A percentile compares a stretch with the other conserved stretches of the same genome.
Evolutionary conservation across 2,888 invertebrate genomes (phyloP).

Genomic region (Rugalucina vietnamica): DNA sequence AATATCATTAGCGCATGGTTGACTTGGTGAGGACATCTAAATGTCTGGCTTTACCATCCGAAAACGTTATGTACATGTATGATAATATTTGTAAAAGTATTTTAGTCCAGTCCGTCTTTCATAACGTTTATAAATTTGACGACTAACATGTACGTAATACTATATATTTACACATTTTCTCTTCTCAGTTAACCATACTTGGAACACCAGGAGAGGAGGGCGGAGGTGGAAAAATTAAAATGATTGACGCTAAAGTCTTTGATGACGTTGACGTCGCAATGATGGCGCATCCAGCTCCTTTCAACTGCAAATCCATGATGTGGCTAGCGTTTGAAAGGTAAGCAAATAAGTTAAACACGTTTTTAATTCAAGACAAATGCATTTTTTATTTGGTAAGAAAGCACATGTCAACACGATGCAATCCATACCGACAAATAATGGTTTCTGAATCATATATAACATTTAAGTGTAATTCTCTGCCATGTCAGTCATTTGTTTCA

Average conservation of each 20-base stretch:
- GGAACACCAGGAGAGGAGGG: conserved; percentile 79
- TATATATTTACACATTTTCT: background rate
- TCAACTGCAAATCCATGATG: conserved; percentile 9
- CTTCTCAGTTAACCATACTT: conserved; percentile 71
- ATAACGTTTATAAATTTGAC: too few species aligned
- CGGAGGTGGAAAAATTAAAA: conserved; percentile 74
- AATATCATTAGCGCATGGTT: too few species aligned
- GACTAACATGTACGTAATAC: too few species aligned
- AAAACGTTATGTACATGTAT: too few species aligned
- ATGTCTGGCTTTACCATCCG: too few species aligned
- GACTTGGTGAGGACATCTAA: too few species aligned
- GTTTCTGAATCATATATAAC: background rate
- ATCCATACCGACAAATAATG: background rate
- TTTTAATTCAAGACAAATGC: background rate
- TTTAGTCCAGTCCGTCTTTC: too few species aligned
- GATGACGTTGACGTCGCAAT: conserved; percentile 73
- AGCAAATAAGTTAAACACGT: background rate
- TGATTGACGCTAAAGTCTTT: conserved; percentile 73
- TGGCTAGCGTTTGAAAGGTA: too few species aligned
- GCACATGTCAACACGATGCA: background rate
- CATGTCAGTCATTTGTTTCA: too few species aligned
- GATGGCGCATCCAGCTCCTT: conserved; percentile 76
- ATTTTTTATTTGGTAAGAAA: background rate
- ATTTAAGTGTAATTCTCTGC: background rate
- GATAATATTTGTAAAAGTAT: too few species aligned